Evolutionary conservation across 2,113 vertebrate species (phyloP), one percentile per base, ranked within the genome.

Genomic region (Actinemys pallida): DNA sequence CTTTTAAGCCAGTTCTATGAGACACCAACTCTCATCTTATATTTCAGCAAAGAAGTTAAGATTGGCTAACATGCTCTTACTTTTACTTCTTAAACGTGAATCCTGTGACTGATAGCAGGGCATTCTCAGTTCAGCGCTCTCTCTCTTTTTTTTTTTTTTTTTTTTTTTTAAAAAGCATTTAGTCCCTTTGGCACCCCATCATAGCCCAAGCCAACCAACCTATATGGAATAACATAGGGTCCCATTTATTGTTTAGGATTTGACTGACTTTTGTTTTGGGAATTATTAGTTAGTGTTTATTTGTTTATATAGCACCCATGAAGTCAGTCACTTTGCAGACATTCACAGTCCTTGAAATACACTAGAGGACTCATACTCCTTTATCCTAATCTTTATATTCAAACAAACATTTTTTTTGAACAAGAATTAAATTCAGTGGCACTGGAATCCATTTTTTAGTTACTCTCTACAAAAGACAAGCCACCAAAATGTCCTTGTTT

Each of bases 141-240:
- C 57, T 84, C 6, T 59, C 53, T 69, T 45, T 35, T 11, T 59
- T 2, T 59, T 25, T 31, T 27, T 6, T 62, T 29, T 62, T 62
- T 16, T 50, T 50, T 50, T 50, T 49, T 49, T n/a, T n/a, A n/a
- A n/a, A 3, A 13, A 45, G 24, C 45, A 95, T 93, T 95, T 89
- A 85, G 94, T 85, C 81, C 83, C 90, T 94, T 83, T 39, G 27
- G 90, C 57, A 52, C 10, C 89, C 1, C 42, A 94, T 47, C 59
- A 90, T 54, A 95, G 62, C 3, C 80, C 91, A 95, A 31, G 83
- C 85, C n/a, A 95, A 94, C 81, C 91, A 93, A 93, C 91, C 89
- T 93, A 17, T 72, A 72, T 17, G 56, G 65, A 39, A 89, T 53
- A 93, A 83, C 11, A 85, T 47, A 95, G 86, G 78, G 35, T 35